Percentiles rank a stretch among this genome's conserved stretches.
Evolutionary conservation across 2,113 vertebrate genomes (phyloP).

Genomic region (Mormyrus lacerda): DNA sequence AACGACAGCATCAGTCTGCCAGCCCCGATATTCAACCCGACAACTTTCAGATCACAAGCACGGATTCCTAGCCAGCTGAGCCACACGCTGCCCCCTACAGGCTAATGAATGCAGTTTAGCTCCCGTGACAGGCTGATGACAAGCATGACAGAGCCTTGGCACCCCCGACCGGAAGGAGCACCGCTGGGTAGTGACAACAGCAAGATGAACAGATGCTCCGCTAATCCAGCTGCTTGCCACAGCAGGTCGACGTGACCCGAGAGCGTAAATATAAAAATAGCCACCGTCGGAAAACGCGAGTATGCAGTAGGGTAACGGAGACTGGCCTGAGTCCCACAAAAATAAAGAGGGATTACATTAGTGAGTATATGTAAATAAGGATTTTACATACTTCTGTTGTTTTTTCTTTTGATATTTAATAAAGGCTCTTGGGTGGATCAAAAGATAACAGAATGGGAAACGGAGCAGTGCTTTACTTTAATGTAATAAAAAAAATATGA

Average conservation of each 20-base stretch:
- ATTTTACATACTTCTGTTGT: neutral
- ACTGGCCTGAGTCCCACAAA: no score
- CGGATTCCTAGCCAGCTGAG: neutral
- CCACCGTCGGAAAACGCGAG: neutral
- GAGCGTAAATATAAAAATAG: neutral
- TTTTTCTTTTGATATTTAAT: neutral
- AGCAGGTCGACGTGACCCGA: neutral
- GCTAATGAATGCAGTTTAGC: neutral
- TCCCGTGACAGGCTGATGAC: neutral
- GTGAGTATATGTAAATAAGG: neutral
- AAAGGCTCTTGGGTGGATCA: neutral
- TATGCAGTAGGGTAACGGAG: neutral
- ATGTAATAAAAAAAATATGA: neutral
- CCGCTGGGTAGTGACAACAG: neutral
- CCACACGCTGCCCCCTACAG: neutral
- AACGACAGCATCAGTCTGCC: neutral
- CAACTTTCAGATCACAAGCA: neutral
- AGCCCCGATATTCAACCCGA: neutral
- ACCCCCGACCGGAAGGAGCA: neutral
- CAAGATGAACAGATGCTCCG: neutral
- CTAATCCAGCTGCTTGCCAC: neutral
- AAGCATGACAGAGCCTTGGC: neutral
- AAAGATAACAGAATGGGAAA: neutral
- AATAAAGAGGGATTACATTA: neutral
- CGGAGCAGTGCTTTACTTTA: neutral